Percentiles rank a stretch among this genome's conserved stretches.
These are phyloP conservation scores for Pelusios castaneus DNA, from an alignment of 2,113 vertebrate species.

Conservation along the genomic window DNA sequence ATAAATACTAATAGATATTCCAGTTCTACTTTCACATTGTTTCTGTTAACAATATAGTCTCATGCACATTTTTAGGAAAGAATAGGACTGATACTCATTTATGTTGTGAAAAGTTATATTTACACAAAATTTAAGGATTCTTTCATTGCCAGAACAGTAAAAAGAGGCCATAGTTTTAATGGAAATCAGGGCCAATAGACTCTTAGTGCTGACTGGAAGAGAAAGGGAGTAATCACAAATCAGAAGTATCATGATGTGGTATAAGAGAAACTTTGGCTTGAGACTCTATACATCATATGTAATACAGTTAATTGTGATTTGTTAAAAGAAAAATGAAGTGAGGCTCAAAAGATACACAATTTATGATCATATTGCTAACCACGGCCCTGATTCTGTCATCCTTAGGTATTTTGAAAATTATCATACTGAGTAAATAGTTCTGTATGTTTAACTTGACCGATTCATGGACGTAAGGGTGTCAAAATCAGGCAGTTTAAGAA, in stretches of 20 bases:
- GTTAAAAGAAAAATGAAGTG: not conserved
- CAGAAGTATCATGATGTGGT: not conserved
- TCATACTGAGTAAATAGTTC: not conserved
- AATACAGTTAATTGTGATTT: not conserved
- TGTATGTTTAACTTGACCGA: not conserved
- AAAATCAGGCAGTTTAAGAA: not conserved
- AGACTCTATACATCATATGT: not conserved
- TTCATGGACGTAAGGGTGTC: not conserved
- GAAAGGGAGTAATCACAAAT: not conserved
- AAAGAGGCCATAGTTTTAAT: rapidly evolving
- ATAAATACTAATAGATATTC: not conserved
- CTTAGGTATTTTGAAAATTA: not conserved
- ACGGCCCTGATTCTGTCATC: not conserved
- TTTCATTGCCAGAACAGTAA: not conserved
- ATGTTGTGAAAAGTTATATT: not conserved
- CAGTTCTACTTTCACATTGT: not conserved
- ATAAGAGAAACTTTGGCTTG: not conserved
- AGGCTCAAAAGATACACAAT: rapidly evolving
- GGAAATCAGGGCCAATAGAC: not conserved
- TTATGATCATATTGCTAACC: not conserved
- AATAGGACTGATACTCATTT: not conserved
- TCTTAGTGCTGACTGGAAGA: not conserved
- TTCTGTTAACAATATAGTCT: not conserved
- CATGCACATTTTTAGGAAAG: not conserved
- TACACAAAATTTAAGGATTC: not conserved